phyloP scores from a whole-genome alignment of 2,113 vertebrate species.

The Chloebia gouldiae region DNA sequence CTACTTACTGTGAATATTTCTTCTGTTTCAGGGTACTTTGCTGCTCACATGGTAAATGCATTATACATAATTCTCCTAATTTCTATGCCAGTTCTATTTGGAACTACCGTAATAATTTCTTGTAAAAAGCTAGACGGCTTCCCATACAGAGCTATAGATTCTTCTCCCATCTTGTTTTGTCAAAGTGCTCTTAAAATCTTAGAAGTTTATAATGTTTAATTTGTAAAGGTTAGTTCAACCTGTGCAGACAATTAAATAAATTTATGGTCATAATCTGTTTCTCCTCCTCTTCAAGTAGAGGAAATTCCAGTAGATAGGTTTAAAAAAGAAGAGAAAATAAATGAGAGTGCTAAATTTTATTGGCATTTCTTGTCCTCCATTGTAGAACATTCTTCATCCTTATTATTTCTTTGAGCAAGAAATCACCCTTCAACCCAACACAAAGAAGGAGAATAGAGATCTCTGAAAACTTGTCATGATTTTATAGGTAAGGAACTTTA shows the following conservation, averaged over 20 bases:
- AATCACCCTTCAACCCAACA: neutral
- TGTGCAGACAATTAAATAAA: neutral
- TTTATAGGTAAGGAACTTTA: neutral
- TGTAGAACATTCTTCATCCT: neutral
- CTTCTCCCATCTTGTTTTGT: neutral
- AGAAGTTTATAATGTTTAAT: neutral
- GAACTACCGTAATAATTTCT: neutral
- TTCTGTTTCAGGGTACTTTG: constrained; percentile 24
- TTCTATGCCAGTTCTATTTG: neutral
- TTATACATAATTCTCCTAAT: neutral
- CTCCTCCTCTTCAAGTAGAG: neutral
- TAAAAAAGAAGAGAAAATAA: neutral
- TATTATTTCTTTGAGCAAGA: neutral
- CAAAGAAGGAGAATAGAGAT: neutral
- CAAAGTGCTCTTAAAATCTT: neutral
- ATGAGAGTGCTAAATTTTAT: neutral
- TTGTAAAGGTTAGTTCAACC: neutral
- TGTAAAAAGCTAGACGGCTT: neutral
- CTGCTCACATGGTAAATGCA: neutral
- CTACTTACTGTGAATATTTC: neutral
- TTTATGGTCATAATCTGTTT: neutral
- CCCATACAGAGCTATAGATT: neutral
- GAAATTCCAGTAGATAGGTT: neutral
- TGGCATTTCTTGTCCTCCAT: neutral
- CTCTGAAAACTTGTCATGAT: neutral